Evolutionary conservation across 2,797 vertebrate genomes (phyloP), one percentile per base, ranked within the genome.

Genomic region (Oreortyx pictus): DNA sequence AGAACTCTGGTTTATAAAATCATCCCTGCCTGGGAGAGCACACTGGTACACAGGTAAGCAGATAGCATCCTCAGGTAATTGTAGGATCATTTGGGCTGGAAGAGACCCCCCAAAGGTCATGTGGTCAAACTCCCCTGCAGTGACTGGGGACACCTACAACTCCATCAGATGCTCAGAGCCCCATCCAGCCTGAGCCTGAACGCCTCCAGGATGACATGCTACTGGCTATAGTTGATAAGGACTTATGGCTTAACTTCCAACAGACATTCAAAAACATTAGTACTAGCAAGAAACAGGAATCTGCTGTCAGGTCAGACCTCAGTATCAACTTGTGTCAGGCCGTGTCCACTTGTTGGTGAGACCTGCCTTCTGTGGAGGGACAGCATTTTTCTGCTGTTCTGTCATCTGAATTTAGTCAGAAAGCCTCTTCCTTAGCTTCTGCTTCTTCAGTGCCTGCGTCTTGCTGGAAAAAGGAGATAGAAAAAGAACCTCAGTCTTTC

Each of bases 301-400:
- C 56, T 86, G 60, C 12, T 73, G 15, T 61, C 37, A 64, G 9
- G 85, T 86, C 44, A 75, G 80, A 43, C 46, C 33, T 15, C 1
- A 2, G 7, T 81, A 86, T 41, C 27, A 49, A 39, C 52, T 78
- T 73, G 7, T 60, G 0, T 67, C 13, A 39, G 14, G 8, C 82
- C 25, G 8, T 7, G 15, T 0, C 7, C 16, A 1, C 44, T 82
- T n/a, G 35, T 67, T 59, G 27, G 0, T 14, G 50, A 85, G 3
- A 64, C 41, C 24, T 71, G 7, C 11, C 33, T 91, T 49, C 31
- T 64, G 5, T 29, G 68, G 15, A 4, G 2, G 10, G 25, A 35
- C 49, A 13, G 3, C 25, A 25, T 70, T 93, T 77, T 91, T 75
- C 13, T 82, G 27, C 14, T 47, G 0, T 54, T 78, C 49, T 47